phyloP scores from a whole-genome alignment of 2,888 invertebrate species.

The Monopis laevigella region DNA sequence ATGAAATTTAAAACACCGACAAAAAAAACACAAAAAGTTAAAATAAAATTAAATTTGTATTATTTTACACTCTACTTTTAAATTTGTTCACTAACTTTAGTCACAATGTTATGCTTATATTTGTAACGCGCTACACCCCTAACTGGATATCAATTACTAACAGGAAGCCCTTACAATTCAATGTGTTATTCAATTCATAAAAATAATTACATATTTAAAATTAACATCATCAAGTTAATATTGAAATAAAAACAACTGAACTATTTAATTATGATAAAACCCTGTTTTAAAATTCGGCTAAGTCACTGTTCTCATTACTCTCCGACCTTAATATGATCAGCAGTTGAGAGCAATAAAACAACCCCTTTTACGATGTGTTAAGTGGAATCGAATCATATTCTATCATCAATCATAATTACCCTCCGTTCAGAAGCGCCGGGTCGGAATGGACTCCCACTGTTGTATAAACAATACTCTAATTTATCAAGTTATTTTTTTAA shows the following conservation, averaged over 20 bases:
- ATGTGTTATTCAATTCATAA: not conserved
- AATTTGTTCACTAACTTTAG: no score
- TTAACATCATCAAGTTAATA: not conserved
- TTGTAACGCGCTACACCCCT: no score
- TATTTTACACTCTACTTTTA: no score
- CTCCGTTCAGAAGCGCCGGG: constrained; percentile 30
- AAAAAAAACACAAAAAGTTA: no score
- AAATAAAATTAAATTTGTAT: no score
- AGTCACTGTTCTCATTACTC: constrained; percentile 58
- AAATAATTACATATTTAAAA: not conserved
- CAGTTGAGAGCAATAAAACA: constrained; percentile 53
- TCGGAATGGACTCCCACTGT: constrained; percentile 20
- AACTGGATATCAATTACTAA: no score
- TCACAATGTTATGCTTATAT: no score
- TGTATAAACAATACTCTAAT: constrained; percentile 20
- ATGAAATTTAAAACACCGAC: no score
- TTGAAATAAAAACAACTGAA: constrained; percentile 5
- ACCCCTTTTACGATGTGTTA: constrained; percentile 61
- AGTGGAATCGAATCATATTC: constrained; percentile 62
- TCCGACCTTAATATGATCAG: constrained; percentile 51
- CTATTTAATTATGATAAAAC: constrained; percentile 4
- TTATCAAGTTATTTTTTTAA: constrained; percentile 10
- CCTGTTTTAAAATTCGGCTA: constrained; percentile 26
- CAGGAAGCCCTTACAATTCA: no score
- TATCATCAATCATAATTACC: constrained; percentile 62